Base-by-base conservation (phyloP, 2,888 invertebrate genomes). In the Galeruca laticollis region DNA sequence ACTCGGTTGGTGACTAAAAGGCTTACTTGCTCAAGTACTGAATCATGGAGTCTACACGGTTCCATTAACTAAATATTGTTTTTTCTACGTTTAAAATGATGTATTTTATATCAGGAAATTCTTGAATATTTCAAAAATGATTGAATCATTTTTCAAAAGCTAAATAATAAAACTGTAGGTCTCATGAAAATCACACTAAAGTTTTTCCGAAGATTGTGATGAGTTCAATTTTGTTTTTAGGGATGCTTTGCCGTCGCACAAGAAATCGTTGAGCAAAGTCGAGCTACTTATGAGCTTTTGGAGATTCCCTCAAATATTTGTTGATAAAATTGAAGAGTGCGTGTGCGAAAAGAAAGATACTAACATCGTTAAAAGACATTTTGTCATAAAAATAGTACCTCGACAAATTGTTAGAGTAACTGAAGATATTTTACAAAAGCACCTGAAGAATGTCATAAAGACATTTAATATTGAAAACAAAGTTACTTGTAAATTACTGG, bases 251-350 rank as follows among this genome's bases (percentile, higher is more conserved):
- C 86, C 86, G 0, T 77, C 79, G 0, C 77, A 82, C 47, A 81
- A 82, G 70, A 79, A 80, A 73, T 73, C 78, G 21, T 86, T 86
- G 86, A 82, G 82, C 72, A 82, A 85, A 76, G 79, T 83, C 0
- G 83, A 83, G 71, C 74, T 86, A 11, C 72, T 86, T n/a, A 86
- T 87, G 87, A 82, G 84, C 60, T 85, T 85, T 60, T 87, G 87
- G 87, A 79, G 87, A 37, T 75, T 83, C 11, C 86, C 86, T 0
- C 81, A 83, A 2, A 80, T 86, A 43, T 77, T 75, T 21, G 73
- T 85, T 0, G 82, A 79, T 59, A 82, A 84, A 11, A 81, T 80
- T 6, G 75, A 83, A 68, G 81, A 82, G 60, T 85, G 85, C 59
- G 80, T 74, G 3, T 85, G 85, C 63, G 83, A 84, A 5, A 81